Evolutionary conservation across 2,113 vertebrate species (phyloP), one percentile per base, ranked within the genome.

Genomic region (Sphyrna mokarran): DNA sequence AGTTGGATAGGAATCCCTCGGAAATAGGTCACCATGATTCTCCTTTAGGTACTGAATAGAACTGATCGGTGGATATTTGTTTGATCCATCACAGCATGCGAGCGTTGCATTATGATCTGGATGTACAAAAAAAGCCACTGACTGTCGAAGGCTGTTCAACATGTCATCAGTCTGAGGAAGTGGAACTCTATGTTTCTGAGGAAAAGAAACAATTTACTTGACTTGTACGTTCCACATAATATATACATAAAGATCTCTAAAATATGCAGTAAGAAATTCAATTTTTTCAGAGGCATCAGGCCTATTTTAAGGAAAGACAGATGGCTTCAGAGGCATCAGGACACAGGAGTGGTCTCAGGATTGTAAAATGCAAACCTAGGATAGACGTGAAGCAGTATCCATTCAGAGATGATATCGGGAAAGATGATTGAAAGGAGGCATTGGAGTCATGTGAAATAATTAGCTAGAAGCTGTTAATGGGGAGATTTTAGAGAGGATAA

Each of bases 41-140:
- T 96, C 76, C 0, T 0, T 87, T 20, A 97, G 96, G 95, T 97
- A 98, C 63, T 66, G 96, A 0, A 96, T 29, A 10, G 97, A 13
- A 2, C 29, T 97, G 0, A 98, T 72, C 0, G 97, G 96, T 0
- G 97, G 97, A 95, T 98, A 97, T 96, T 97, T 98, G 96, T 97
- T 76, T 1, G 97, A 97, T 29, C 97, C 97, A 66, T 98, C 97
- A 9, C 94, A 97, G 96, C 97, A 98, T 58, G 66, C 96, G 76
- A 98, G 96, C 13, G 97, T 26, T 2, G 96, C 96, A 0, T 97
- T 96, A 0, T 98, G 85, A 5, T 97, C 97, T 0, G 98, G 97
- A 0, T 98, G 97, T 7, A 97, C 96, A 10, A 98, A 98, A 96
- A 97, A 98, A 8, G 96, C 97, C 96, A 98, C 48, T 61, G 97